These are phyloP conservation scores for Esox niger DNA, from an alignment of 2,113 vertebrate genomes.

Conservation along the genomic window DNA sequence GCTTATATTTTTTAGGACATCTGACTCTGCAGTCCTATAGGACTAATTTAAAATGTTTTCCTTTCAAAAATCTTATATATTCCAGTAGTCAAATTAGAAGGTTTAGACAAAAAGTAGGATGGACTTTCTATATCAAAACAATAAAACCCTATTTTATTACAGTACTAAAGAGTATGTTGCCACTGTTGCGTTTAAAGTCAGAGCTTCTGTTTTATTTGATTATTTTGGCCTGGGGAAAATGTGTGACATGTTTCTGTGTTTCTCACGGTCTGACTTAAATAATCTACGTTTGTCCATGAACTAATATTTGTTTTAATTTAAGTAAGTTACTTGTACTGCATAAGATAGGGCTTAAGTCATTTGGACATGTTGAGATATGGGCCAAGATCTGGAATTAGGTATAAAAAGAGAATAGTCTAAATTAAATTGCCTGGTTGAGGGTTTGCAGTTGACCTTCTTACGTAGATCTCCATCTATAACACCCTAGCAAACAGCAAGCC, in stretches of 20 bases:
- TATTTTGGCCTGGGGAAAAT: constrained; percentile 56
- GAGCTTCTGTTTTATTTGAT: constrained; percentile 61
- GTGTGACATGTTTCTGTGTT: constrained; percentile 59
- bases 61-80: constrained; percentile 41
- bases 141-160: constrained; percentile 68
- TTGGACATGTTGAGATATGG: too few species aligned
- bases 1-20: constrained; percentile 68
- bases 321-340: too few species aligned
- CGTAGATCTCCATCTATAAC: too few species aligned
- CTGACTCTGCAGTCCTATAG: constrained; percentile 49
- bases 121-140: constrained; percentile 14
- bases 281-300: too few species aligned
- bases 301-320: too few species aligned
- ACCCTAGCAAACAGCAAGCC: too few species aligned
- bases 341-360: too few species aligned
- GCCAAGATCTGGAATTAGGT: too few species aligned
- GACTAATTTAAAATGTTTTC: constrained; percentile 50
- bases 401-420: too few species aligned
- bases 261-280: too few species aligned
- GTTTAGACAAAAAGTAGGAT: constrained; percentile 18
- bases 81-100: constrained; percentile 35
- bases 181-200: constrained; percentile 65
- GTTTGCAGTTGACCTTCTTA: too few species aligned
- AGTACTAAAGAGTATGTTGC: constrained; percentile 46
- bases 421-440: too few species aligned